Evolutionary conservation across 2,113 vertebrate genomes (phyloP).

Genomic region (Chaetops frenatus): DNA sequence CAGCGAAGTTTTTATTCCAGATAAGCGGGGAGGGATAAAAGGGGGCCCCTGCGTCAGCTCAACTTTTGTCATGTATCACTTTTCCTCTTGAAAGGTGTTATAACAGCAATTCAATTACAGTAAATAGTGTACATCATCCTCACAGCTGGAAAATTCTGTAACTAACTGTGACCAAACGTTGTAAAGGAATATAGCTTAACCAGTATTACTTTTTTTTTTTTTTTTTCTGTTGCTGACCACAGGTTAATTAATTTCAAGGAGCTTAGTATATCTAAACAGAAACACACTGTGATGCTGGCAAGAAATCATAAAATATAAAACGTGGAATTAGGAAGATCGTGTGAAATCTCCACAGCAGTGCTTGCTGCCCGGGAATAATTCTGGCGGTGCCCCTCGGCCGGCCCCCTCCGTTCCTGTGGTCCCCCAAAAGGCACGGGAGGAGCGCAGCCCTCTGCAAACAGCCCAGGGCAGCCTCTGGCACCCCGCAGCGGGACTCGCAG

Average conservation of each 20-base stretch:
- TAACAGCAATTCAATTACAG: constrained; percentile 76
- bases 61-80: constrained; percentile 59
- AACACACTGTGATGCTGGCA: constrained; percentile 66
- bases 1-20: neutral
- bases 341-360: constrained; percentile 8
- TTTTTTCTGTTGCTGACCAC: constrained; percentile 23
- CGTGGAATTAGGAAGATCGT: constrained; percentile 23
- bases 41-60: neutral
- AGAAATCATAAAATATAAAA: constrained; percentile 47
- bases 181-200: constrained; percentile 60
- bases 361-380: constrained; percentile 1
- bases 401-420: no score
- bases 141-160: constrained; percentile 69
- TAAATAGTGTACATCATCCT: constrained; percentile 61
- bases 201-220: neutral
- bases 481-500: accelerated
- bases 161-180: constrained; percentile 61
- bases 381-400: neutral
- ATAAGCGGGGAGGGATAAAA: neutral
- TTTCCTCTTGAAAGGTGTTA: constrained; percentile 72
- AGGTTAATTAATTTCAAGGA: constrained; percentile 74
- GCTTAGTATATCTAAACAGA: constrained; percentile 69
- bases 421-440: neutral
- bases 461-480: neutral
- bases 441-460: neutral